These are phyloP conservation scores for Eolophus roseicapilla DNA, from an alignment of 2,113 vertebrate species.

Conservation along the genomic window DNA sequence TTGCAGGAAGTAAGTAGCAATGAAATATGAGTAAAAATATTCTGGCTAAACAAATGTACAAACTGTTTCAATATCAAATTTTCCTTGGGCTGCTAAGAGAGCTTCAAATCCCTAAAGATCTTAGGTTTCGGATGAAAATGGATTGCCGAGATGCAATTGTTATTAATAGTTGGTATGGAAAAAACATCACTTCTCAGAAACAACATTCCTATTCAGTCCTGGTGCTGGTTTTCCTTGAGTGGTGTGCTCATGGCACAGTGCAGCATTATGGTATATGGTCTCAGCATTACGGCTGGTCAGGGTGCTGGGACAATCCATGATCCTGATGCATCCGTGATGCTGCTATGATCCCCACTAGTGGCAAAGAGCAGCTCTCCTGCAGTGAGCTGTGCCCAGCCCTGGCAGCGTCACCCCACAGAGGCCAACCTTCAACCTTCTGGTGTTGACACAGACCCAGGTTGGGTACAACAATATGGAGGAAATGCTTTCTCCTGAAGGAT, in stretches of 20 bases:
- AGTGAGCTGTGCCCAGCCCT: background rate
- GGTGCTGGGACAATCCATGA: background rate
- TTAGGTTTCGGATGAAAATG: background rate
- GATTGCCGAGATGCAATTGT: background rate
- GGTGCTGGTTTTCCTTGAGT: background rate
- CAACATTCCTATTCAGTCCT: background rate
- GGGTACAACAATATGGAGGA: background rate
- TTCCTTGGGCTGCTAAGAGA: background rate
- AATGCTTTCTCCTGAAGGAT: background rate
- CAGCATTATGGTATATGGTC: rapidly evolving
- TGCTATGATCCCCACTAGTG: background rate
- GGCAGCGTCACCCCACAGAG: background rate
- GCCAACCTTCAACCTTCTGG: background rate
- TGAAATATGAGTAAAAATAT: background rate
- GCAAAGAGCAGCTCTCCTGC: background rate
- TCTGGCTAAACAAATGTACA: background rate
- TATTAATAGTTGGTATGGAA: background rate
- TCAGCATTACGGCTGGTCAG: background rate
- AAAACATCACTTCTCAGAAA: background rate
- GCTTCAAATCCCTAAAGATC: background rate
- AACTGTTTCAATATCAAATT: background rate
- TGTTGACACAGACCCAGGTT: background rate
- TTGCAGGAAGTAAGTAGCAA: background rate
- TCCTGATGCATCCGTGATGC: background rate
- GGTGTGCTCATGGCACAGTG: background rate